phyloP scores from a whole-genome alignment of 2,113 vertebrate genomes.

The Bujurquina vittata region DNA sequence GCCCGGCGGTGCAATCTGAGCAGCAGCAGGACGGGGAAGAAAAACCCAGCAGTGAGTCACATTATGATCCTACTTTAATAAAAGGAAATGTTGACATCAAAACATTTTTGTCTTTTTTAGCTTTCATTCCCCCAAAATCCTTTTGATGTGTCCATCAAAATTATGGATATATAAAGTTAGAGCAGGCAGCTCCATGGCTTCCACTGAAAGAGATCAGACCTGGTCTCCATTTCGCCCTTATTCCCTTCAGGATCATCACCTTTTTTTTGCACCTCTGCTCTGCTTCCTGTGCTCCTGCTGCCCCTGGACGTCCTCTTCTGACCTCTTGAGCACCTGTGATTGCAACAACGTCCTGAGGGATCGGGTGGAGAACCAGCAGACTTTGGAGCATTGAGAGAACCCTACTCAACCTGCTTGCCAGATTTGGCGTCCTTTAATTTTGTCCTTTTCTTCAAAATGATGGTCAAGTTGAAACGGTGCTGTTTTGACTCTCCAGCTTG shows the following conservation, averaged over 20 bases:
- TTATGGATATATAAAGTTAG: too few relatives aligned
- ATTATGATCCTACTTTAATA: fast-evolving
- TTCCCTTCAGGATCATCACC: too few relatives aligned
- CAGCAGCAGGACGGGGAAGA: slow-evolving; percentile 17
- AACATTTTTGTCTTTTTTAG: too few relatives aligned
- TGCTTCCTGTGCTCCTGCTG: too few relatives aligned
- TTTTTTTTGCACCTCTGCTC: too few relatives aligned
- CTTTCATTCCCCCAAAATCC: too few relatives aligned
- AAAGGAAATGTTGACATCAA: too few relatives aligned
- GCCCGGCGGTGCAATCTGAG: slow-evolving; percentile 39
- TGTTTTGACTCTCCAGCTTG: background rate
- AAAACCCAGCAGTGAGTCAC: slow-evolving; percentile 51
- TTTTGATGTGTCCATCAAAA: too few relatives aligned
- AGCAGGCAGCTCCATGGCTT: too few relatives aligned
- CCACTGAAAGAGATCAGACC: fast-evolving
- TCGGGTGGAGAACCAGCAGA: too few relatives aligned
- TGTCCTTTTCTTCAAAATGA: background rate
- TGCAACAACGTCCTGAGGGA: background rate
- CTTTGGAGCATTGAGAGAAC: fast-evolving
- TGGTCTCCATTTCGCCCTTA: too few relatives aligned
- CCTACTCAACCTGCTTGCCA: background rate
- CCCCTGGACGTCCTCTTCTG: background rate
- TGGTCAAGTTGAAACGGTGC: fast-evolving
- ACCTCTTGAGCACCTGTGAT: background rate
- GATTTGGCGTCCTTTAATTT: background rate